Conservation (phyloP, 2,113 vertebrate species). For the Phycodurus eques region DNA sequence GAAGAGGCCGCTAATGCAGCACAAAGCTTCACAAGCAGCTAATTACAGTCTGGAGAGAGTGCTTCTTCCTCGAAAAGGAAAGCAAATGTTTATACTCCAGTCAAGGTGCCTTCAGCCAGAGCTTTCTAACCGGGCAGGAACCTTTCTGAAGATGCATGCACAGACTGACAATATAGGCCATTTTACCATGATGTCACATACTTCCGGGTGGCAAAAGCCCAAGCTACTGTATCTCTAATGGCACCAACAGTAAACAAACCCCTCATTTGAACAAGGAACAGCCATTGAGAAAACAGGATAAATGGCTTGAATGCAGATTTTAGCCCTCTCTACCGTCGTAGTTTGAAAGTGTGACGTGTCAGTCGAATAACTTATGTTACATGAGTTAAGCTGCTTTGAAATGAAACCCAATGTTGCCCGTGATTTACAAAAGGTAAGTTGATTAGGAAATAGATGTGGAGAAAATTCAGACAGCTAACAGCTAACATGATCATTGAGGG, state of each 20-base stretch:
- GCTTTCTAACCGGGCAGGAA: not conserved
- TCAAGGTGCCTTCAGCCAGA: not conserved
- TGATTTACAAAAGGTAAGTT: too few relatives aligned
- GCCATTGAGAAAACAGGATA: not conserved
- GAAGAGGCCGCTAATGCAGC: slow-evolving; percentile 45
- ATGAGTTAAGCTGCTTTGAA: too few relatives aligned
- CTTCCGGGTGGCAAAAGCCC: not conserved
- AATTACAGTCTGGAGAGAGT: slow-evolving; percentile 48
- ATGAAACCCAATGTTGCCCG: too few relatives aligned
- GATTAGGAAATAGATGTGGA: too few relatives aligned
- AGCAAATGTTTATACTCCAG: slow-evolving; percentile 3
- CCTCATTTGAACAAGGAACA: not conserved
- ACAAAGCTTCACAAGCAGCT: slow-evolving; percentile 33
- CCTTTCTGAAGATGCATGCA: not conserved
- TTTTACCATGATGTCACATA: not conserved
- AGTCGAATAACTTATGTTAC: too few relatives aligned
- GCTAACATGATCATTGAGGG: too few relatives aligned
- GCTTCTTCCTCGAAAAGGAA: slow-evolving; percentile 35
- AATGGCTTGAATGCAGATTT: not conserved
- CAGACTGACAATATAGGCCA: not conserved
- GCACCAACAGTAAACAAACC: not conserved
- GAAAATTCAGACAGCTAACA: too few relatives aligned
- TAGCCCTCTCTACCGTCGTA: not conserved
- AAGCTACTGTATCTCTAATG: not conserved
- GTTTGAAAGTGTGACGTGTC: too few relatives aligned